Evolutionary conservation across 2,888 invertebrate genomes (phyloP).

Genomic region (Drosophila pseudotalamancana): DNA sequence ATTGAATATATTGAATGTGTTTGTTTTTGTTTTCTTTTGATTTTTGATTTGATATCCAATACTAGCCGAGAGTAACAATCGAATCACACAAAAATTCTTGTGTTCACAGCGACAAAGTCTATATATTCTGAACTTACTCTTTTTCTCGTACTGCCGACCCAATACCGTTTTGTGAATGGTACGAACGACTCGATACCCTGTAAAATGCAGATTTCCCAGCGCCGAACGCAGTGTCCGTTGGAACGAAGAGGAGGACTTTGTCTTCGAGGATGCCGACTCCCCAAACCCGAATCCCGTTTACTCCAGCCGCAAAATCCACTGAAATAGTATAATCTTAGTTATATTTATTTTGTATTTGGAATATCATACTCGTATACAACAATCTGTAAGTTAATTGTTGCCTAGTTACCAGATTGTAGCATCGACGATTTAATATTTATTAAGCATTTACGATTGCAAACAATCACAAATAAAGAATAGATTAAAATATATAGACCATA

Average conservation of each 20-base stretch:
- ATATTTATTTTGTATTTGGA: conserved; percentile 52
- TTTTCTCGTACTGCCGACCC: conserved; percentile 55
- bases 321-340: too few species aligned
- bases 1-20: conserved; percentile 64
- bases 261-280: conserved; percentile 82
- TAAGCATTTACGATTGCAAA: conserved; percentile 65
- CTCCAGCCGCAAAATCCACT: conserved; percentile 45
- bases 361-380: conserved; percentile 8
- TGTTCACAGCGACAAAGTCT: conserved; percentile 77
- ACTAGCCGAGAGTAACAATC: conserved; percentile 56
- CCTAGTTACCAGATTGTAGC: conserved; percentile 30
- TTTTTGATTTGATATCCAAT: conserved; percentile 53
- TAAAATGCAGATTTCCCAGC: conserved; percentile 55
- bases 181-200: conserved; percentile 12
- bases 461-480: conserved; percentile 58
- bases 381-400: conserved; percentile 43
- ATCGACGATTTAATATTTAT: conserved; percentile 41
- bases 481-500: conserved; percentile 20
- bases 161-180: conserved; percentile 17
- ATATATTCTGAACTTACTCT: conserved; percentile 71
- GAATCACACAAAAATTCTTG: conserved; percentile 69
- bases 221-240: conserved; percentile 82
- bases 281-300: conserved; percentile 70
- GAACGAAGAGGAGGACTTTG: conserved; percentile 80
- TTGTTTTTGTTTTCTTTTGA: conserved; percentile 52